These are phyloP conservation scores for Andrena praecox DNA, from an alignment of 2,888 invertebrate species.

Conservation along the genomic window DNA sequence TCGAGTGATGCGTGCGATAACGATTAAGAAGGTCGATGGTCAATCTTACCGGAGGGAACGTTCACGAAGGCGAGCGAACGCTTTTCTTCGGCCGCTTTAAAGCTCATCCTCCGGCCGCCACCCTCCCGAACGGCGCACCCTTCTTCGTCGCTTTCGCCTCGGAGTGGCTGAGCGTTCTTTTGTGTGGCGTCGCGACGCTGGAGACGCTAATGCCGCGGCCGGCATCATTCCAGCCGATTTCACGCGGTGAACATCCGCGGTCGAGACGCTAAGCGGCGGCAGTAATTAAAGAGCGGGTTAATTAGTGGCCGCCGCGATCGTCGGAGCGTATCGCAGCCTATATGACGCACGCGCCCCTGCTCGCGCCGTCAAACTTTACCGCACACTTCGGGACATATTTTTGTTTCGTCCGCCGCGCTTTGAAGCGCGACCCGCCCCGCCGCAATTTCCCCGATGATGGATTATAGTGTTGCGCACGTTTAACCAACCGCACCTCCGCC, in stretches of 20 bases:
- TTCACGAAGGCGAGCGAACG: not conserved
- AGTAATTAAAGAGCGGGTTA: constrained; percentile 73
- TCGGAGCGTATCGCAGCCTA: constrained; percentile 38
- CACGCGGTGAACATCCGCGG: constrained; percentile 55
- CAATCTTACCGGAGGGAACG: no score
- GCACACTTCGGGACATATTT: constrained; percentile 5
- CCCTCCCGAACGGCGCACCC: not conserved
- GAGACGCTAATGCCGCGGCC: constrained; percentile 34
- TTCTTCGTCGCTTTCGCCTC: constrained; percentile 14
- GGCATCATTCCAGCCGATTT: constrained; percentile 65
- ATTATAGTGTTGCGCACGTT: constrained; percentile 9
- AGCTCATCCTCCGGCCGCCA: not conserved
- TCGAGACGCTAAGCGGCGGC: constrained; percentile 59
- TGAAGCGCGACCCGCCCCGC: not conserved
- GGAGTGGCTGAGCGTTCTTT: constrained; percentile 37
- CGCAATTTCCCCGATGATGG: constrained; percentile 29
- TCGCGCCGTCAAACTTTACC: constrained; percentile 46
- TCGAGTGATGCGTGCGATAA: no score
- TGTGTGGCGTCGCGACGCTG: constrained; percentile 18
- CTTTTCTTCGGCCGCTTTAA: not conserved
- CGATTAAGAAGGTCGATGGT: no score
- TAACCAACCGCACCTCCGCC: not conserved
- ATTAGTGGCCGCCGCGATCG: constrained; percentile 65
- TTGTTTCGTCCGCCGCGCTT: constrained; percentile 19
- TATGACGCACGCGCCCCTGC: constrained; percentile 2